Conservation (phyloP, 92 coral and sea anemone species). For the Plumapathes pennacea region DNA sequence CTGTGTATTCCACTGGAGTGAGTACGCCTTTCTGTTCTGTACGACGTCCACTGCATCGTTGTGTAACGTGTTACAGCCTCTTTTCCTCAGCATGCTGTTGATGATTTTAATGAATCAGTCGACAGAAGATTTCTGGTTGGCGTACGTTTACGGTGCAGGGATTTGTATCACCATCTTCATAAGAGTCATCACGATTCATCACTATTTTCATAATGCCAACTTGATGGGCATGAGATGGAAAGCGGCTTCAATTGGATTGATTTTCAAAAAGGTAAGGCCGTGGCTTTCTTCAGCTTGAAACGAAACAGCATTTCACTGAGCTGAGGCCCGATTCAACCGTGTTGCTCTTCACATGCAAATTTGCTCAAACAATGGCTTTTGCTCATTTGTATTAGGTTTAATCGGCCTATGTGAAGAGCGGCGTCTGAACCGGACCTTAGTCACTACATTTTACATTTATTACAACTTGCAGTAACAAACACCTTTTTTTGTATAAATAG, state of each 20-base stretch:
- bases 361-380: no score
- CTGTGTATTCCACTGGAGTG: conserved; percentile 44
- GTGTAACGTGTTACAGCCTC: conserved; percentile 49
- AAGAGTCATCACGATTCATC: conserved; percentile 33
- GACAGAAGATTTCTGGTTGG: conserved; percentile 7
- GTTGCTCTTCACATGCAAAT: no score
- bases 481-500: no score
- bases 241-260: conserved; percentile 34
- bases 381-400: no score
- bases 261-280: conserved; percentile 25
- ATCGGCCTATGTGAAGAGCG: no score
- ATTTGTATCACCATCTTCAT: conserved; percentile 23
- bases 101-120: conserved; percentile 14
- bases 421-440: no score
- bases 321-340: no score
- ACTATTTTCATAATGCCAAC: conserved; percentile 26
- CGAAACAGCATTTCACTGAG: no score
- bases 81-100: conserved; percentile 31
- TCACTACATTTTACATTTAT: no score
- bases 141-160: conserved; percentile 33
- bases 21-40: conserved; percentile 34
- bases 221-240: conserved; percentile 46
- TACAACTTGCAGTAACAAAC: no score
- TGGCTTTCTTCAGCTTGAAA: no score
- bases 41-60: conserved; percentile 32